Conservation (phyloP, 92 coral and sea anemone species). For the Siderastrea siderea region DNA sequence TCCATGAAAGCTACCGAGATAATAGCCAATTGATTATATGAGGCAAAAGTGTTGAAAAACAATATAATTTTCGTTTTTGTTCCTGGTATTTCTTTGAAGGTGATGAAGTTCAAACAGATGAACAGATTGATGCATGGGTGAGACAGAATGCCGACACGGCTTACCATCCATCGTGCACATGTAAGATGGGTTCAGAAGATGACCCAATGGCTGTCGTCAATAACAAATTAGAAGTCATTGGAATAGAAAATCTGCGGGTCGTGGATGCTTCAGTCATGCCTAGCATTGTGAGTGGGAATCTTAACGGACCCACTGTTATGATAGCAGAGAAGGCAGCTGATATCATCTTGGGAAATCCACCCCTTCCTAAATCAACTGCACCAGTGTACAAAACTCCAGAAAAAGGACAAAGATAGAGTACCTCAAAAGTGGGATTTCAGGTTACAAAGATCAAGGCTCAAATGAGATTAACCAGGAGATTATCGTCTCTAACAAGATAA, state of each 20-base stretch:
- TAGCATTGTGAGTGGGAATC: slow-evolving; percentile 89
- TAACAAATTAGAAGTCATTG: slow-evolving; percentile 74
- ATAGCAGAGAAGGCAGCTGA: slow-evolving; percentile 93
- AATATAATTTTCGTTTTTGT: background rate
- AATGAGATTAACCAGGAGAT: background rate
- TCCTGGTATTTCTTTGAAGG: slow-evolving; percentile 51
- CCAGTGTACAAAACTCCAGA: slow-evolving; percentile 85
- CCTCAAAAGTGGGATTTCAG: background rate
- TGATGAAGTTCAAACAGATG: slow-evolving; percentile 68
- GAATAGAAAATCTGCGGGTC: slow-evolving; percentile 81
- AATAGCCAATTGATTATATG: too few relatives aligned
- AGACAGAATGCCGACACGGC: slow-evolving; percentile 77
- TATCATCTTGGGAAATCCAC: slow-evolving; percentile 77
- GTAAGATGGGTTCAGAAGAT: slow-evolving; percentile 86
- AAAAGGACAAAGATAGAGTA: slow-evolving; percentile 29
- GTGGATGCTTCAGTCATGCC: slow-evolving; percentile 96
- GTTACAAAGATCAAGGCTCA: background rate
- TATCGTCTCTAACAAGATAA: too few relatives aligned
- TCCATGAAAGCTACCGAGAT: too few relatives aligned
- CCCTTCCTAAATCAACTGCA: slow-evolving; percentile 73
- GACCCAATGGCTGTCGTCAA: slow-evolving; percentile 92
- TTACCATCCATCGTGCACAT: slow-evolving; percentile 92
- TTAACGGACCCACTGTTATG: slow-evolving; percentile 93
- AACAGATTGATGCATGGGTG: slow-evolving; percentile 85
- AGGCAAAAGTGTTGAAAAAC: too few relatives aligned